Base-by-base conservation (phyloP, 2,113 vertebrate genomes). In the Anoplopoma fimbria region DNA sequence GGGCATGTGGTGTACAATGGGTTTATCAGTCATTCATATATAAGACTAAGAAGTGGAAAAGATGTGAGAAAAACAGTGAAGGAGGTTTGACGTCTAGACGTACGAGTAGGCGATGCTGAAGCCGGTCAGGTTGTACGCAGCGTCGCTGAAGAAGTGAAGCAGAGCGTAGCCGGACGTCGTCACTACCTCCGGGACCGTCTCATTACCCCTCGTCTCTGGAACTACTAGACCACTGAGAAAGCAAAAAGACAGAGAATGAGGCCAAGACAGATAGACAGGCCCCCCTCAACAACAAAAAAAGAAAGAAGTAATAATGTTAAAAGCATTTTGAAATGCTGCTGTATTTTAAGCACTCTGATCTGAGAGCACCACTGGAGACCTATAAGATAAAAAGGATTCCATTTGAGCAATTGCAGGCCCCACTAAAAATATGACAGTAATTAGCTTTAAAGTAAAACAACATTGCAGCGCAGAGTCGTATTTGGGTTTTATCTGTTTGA, bases 71-170 rank as follows among this genome's bases (percentile, higher is more conserved):
- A 47, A 8, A n/a, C 23, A 40, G 42, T 1, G 5, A 62, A 4
- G 6, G 45, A 55, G 15, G 40, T 4, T 12, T 8, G 1, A 64
- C 0, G 17, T 27, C 0, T 7, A 23, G 27, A 96, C 97, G 88
- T 94, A 99, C 98, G 97, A 98, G 92, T 98, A 99, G 84, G 97
- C 96, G 90, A 99, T 97, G 91, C 96, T 97, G 94, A 99, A 99
- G 47, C 98, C 98, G 0, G 98, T 99, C 60, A 99, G 92, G 88
- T 99, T 99, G 93, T 99, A 99, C 5, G 98, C 97, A 27, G 98
- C 98, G 42, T 99, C 98, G 57, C 98, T 99, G 77, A 98, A 99
- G 85, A 99, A 99, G 94, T 99, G 97, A 7, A 99, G 95, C 91
- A 99, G 94, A 58, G 97, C 97, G 85, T 96, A 99, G 81, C 98